Conservation (phyloP, 1,140 invertebrate species). For the Euwallacea fornicatus region DNA sequence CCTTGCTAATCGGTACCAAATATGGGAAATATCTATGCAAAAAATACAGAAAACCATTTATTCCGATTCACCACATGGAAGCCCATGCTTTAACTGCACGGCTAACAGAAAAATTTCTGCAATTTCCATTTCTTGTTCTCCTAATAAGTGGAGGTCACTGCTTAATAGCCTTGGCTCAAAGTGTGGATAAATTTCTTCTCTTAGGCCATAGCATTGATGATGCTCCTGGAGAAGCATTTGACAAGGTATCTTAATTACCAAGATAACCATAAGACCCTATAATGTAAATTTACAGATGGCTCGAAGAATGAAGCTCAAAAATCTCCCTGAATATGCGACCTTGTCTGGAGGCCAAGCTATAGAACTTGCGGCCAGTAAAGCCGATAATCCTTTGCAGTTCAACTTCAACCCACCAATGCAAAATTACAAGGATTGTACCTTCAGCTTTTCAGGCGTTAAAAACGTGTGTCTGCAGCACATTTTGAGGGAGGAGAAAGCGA, state of each 20-base stretch:
- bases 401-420: conserved; percentile 65
- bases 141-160: conserved; percentile 93
- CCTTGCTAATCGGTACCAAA: conserved; percentile 77
- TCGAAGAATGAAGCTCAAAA: conserved; percentile 80
- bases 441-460: conserved; percentile 81
- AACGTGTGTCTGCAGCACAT: conserved; percentile 59
- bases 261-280: not conserved
- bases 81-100: conserved; percentile 92
- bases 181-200: conserved; percentile 75
- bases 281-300: conserved; percentile 61
- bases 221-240: conserved; percentile 88
- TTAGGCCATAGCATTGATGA: conserved; percentile 80
- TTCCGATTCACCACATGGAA: conserved; percentile 98
- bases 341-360: conserved; percentile 84
- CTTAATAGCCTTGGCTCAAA: conserved; percentile 76
- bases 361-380: conserved; percentile 74
- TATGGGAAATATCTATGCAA: conserved; percentile 81
- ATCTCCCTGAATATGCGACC: conserved; percentile 71
- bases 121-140: conserved; percentile 88
- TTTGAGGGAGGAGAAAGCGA: conserved; percentile 60
- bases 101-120: conserved; percentile 64
- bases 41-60: conserved; percentile 76
- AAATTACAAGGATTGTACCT: conserved; percentile 73
- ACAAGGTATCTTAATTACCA: conserved; percentile 64
- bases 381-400: conserved; percentile 68